Evolutionary conservation across 2,888 invertebrate genomes (phyloP), one percentile per base, ranked within the genome.

Genomic region (Xylophagus ater): DNA sequence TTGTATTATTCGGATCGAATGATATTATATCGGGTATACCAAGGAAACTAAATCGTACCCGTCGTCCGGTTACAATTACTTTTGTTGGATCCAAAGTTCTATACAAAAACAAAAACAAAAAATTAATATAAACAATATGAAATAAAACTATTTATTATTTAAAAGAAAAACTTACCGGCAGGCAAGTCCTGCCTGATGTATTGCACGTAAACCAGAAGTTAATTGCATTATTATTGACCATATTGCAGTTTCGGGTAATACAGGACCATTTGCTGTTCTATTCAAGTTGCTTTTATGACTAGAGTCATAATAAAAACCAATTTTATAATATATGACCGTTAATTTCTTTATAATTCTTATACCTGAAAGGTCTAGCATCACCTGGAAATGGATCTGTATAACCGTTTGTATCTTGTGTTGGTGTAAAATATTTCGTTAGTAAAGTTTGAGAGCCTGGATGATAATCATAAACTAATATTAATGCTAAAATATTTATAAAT

Each of bases 161-260:
- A 29, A 12, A 9, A 26, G 32, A 34, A 10, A n/a, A 30, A 34
- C n/a, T 44, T 55, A 74, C 75, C 73, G 73, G 73, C 73, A 74
- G 21, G 74, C 74, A 2, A 75, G 61, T 24, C 73, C 74, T 21
- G 74, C 72, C 24, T 71, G 78, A 67, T 98, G 97, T 49, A 97
- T 85, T 42, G 85, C 81, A 40, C 96, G 74, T 48, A 98, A 69
- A 1, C 90, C 96, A 3, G 93, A 88, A 20, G 92, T 92, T 47
- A 98, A 71, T 66, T 98, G 94, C 52, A 97, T 90, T 33, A 97
- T 78, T 53, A 93, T 84, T 51, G 86, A 86, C 97, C 97, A 98
- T 49, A 98, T 78, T 37, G 87, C 77, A 25, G 84, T 79, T 61
- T 97, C 97, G 0, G 93, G 84, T 46, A 96, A 71, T 59, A 88